Evolutionary conservation across 1,140 invertebrate genomes (phyloP), one percentile per base, ranked within the genome.

Genomic region (Chelonus insularis): DNA sequence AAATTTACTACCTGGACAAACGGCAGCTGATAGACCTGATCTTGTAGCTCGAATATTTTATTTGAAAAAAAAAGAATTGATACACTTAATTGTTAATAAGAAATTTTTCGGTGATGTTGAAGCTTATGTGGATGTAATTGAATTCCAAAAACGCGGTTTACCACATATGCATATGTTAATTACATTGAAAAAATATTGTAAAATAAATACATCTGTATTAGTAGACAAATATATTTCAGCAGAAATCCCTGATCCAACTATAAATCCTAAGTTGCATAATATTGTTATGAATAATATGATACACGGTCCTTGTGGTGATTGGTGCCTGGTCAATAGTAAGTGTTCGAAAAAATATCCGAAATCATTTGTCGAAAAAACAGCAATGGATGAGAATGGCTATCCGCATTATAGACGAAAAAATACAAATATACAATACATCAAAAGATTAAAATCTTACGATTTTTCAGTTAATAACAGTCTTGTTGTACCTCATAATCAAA

Each of bases 1-100:
- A 54, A 55, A 69, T 50, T 64, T 81, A 57, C 62, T 78, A n/a
- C 66, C 61, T 9, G 68, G 69, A 36, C 70, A 78, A 74, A 60
- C 66, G 69, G 61, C 72, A 54, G 7, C 61, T 59, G 70, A 75
- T 73, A 60, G 71, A 18, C 73, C 74, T 59, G 75, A 78, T 59
- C 68, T 60, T 8, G 32, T 29, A 7, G 57, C 57, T 1, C 25
- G 57, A 16, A 32, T 60, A n/a, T 60, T 60, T 25, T 14, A 60
- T 51, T 37, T 60, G 36, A 60, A 60, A 43, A 52, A 51, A 51
- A 41, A 60, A 39, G 7, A 60, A 1, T 51, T 60, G 12, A 18
- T 60, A 11, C 16, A 60, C 34, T 37, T 60, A 16, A 60, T 60
- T 8, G 47, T 60, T 14, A 41, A 45, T 12, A 5, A 47, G 16